These are phyloP conservation scores for Oxycera nigricornis DNA, from an alignment of 2,888 invertebrate species.

Conservation along the genomic window DNA sequence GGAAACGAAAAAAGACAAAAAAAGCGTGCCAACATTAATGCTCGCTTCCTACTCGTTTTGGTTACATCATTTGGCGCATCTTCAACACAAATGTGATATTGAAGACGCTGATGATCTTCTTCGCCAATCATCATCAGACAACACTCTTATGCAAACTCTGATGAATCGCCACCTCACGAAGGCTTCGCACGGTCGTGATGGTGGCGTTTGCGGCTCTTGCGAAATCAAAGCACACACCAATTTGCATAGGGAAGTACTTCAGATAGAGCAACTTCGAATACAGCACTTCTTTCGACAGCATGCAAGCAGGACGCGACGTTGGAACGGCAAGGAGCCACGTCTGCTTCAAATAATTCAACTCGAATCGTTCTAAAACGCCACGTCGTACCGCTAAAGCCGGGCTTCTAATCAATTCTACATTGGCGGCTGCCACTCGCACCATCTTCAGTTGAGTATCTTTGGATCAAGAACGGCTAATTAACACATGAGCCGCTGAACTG, in stretches of 20 bases:
- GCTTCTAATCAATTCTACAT: neutral
- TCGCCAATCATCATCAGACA: neutral
- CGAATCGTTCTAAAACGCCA: neutral
- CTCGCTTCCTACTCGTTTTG: neutral
- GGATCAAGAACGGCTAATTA: conserved; percentile 13
- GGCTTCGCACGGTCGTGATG: neutral
- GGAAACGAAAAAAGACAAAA: neutral
- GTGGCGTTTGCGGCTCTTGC: neutral
- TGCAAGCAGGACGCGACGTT: neutral
- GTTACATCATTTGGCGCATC: neutral
- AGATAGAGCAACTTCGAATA: too few relatives aligned
- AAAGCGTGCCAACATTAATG: neutral
- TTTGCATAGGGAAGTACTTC: neutral
- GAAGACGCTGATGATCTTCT: too few relatives aligned
- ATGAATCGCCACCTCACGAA: neutral
- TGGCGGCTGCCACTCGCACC: neutral
- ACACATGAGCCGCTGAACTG: neutral
- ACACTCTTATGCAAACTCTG: neutral
- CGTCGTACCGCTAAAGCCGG: neutral
- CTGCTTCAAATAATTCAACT: neutral
- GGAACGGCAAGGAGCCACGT: neutral
- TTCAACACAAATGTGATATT: neutral
- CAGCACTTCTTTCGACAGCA: too few relatives aligned
- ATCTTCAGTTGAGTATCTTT: neutral
- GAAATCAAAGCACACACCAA: neutral